Base-by-base conservation (phyloP, 53 echinoderm and acorn worm genomes). In the Pentamera pediparva region DNA sequence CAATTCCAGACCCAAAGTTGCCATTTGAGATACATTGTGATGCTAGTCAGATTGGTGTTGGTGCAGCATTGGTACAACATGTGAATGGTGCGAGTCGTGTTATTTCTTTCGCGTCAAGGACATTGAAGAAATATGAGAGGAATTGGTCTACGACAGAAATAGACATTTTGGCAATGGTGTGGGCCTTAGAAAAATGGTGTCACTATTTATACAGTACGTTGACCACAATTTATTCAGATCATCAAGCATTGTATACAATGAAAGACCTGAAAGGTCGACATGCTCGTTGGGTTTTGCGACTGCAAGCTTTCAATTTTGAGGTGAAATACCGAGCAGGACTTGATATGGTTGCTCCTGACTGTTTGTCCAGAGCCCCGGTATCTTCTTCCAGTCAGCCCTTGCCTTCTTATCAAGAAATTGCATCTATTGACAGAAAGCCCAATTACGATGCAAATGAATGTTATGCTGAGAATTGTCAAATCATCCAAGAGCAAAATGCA, bases 31-130 rank as follows among this genome's bases (percentile, higher is more conserved):
- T n/a, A n/a, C n/a, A n/a, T n/a, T n/a, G n/a, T n/a, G n/a, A n/a
- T n/a, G n/a, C 60, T n/a, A 62, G 62, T 37, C 35, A 62, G 37
- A 62, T 62, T 24, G 59, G 59, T 32, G 31, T 59, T 62, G 62
- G 60, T n/a, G 60, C 32, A 1, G 60, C 60, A 28, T 32, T 59
- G 28, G 60, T 59, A 33, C 65, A 65, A 39, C 39, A 65, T 24
- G 27, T 65, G 18, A 10, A 65, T 5, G 65, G 41, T 20, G 40
- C 41, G 13, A 3, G 65, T 39, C 40, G 65, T 65, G 41, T 59
- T 1, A 59, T 86, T 40, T 81, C 81, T 31, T 86, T 76, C 71
- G 86, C 86, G 34, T 76, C 76, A 31, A 75, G 75, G 18, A 70
- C 81, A 9, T 62, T 86, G 1, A 53, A 56, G 25, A 51, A 59